Base-by-base conservation (phyloP, 2,113 vertebrate species). In the Xenotilapia caudafasciata region DNA sequence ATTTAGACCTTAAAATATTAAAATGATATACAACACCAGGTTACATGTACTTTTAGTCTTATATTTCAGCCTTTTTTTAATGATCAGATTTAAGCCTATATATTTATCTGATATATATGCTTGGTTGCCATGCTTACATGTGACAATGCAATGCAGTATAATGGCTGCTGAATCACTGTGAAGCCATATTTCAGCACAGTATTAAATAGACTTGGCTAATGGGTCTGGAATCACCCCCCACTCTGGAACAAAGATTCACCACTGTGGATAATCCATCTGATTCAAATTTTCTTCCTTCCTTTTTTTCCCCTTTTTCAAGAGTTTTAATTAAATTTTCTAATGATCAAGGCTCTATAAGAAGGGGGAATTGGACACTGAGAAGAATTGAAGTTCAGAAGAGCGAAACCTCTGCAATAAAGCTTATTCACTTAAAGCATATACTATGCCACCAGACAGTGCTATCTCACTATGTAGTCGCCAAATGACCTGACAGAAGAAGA, bases 321-420 rank as follows among this genome's bases (percentile, higher is more conserved):
- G 68, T 55, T 73, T 82, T 95, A 95, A 96, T 96, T 96, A 92
- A 85, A 95, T 96, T 95, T 93, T 86, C 83, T 87, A 83, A 92
- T 77, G 83, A 93, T 93, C 54, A 40, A 81, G 85, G 83, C 60
- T 65, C 83, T 89, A 79, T 86, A 90, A 82, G 79, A 11, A 92
- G 77, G 86, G 91, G 85, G 84, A 88, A 86, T 84, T 93, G 93
- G 85, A 88, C 85, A 83, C 56, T 77, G 84, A 88, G 89, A 83
- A 89, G 88, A 93, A 95, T 86, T 93, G 82, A 89, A 93, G 93
- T 91, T 94, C 94, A 93, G 83, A 93, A 90, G 85, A 92, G 92
- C 82, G 88, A 94, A 89, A 94, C 93, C 89, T 93, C 88, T 62
- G 82, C 90, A 95, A 95, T 93, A 91, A 92, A 93, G 81, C 88